These are phyloP conservation scores for Iselma pallidipennis DNA, from an alignment of 2,888 invertebrate species.

Conservation along the genomic window DNA sequence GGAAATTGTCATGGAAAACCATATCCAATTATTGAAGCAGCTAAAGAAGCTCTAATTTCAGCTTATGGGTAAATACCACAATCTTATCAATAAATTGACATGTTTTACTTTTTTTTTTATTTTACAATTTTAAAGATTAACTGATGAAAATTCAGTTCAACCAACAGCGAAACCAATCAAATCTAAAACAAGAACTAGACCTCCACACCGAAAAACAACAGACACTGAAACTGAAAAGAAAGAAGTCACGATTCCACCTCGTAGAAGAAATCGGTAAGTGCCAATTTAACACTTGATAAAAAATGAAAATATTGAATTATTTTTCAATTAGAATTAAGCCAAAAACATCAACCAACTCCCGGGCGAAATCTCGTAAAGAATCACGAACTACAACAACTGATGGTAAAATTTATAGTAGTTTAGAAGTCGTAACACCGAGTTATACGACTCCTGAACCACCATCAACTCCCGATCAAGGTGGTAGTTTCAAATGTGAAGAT, in stretches of 20 bases:
- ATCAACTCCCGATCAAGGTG: constrained; percentile 86
- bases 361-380: constrained; percentile 30
- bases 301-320: not conserved
- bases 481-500: constrained; percentile 90
- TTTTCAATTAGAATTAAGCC: constrained; percentile 29
- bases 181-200: constrained; percentile 42
- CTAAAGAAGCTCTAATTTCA: constrained; percentile 76
- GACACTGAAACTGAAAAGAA: constrained; percentile 26
- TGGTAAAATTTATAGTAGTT: constrained; percentile 56
- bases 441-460: constrained; percentile 79
- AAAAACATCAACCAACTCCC: constrained; percentile 28
- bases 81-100: not conserved
- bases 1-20: constrained; percentile 86
- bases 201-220: constrained; percentile 30
- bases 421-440: constrained; percentile 53
- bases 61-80: constrained; percentile 63
- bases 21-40: constrained; percentile 90
- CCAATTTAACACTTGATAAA: not conserved
- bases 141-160: constrained; percentile 51
- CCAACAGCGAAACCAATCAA: constrained; percentile 50
- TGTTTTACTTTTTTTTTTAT: not conserved
- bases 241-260: constrained; percentile 19
- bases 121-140: constrained; percentile 40
- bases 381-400: constrained; percentile 50
- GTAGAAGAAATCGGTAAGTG: constrained; percentile 40